These are phyloP conservation scores for Scomber japonicus DNA, from an alignment of 2,113 vertebrate genomes.

Conservation along the genomic window DNA sequence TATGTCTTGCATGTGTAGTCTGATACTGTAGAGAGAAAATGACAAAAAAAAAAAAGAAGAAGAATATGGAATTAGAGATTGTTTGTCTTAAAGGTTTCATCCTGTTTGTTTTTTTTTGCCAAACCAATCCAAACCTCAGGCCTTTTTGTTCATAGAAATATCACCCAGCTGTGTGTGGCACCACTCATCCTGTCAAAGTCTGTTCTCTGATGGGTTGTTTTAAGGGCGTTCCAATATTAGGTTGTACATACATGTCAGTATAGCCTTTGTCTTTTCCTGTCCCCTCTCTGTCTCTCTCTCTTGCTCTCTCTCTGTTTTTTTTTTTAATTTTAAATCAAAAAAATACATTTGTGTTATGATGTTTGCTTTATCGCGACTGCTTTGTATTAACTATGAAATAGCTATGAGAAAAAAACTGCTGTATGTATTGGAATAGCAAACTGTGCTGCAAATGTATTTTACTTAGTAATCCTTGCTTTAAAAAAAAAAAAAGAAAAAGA, in stretches of 20 bases:
- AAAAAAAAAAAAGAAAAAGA: slow-evolving; percentile 68
- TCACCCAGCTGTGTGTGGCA: slow-evolving; percentile 81
- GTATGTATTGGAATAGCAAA: slow-evolving; percentile 97
- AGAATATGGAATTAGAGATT: slow-evolving; percentile 86
- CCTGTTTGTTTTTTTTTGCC: slow-evolving; percentile 79
- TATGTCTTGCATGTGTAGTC: slow-evolving; percentile 98
- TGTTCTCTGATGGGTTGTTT: slow-evolving; percentile 85
- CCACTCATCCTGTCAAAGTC: slow-evolving; percentile 79
- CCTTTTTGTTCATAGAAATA: slow-evolving; percentile 87
- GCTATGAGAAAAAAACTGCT: slow-evolving; percentile 91
- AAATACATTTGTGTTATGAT: slow-evolving; percentile 84
- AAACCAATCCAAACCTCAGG: slow-evolving; percentile 96
- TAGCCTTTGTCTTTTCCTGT: slow-evolving; percentile 87
- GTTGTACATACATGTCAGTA: slow-evolving; percentile 95
- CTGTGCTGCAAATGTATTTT: slow-evolving; percentile 95
- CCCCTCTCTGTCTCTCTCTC: slow-evolving; percentile 30
- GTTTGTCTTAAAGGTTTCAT: slow-evolving; percentile 89
- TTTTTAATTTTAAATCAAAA: slow-evolving; percentile 71
- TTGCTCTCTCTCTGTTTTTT: slow-evolving; percentile 36
- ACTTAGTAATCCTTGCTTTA: slow-evolving; percentile 93
- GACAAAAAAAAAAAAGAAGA: slow-evolving; percentile 63
- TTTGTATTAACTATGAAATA: slow-evolving; percentile 95
- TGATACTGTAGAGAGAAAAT: slow-evolving; percentile 93
- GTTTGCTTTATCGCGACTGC: slow-evolving; percentile 96
- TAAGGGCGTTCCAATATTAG: slow-evolving; percentile 86